phyloP scores from a whole-genome alignment of 2,113 vertebrate genomes.

The Equus quagga region DNA sequence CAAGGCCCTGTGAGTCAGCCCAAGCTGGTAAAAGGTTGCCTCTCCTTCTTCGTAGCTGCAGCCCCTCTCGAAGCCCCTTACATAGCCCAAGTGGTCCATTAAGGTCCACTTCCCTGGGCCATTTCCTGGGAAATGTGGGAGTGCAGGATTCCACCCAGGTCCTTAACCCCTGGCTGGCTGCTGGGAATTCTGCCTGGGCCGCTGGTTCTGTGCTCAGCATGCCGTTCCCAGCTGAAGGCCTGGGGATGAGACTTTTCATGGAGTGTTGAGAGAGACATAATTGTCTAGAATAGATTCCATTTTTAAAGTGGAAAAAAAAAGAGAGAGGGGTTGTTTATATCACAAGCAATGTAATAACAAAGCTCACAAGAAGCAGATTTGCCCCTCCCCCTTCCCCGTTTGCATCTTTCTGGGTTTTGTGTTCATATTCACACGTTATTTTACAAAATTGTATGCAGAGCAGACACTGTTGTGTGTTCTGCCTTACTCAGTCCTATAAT shows the following conservation, averaged over 20 bases:
- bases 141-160: not conserved
- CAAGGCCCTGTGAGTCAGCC: constrained; percentile 42
- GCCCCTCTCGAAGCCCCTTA: not conserved
- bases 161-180: not conserved
- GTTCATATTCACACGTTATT: rapidly evolving
- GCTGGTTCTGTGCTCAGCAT: not conserved
- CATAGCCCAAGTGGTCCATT: not conserved
- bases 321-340: not conserved
- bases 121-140: constrained; percentile 40
- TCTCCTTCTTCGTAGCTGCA: not conserved
- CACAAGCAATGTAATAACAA: not conserved
- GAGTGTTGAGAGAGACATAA: not conserved
- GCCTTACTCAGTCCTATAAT: not conserved
- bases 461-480: not conserved
- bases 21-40: not conserved
- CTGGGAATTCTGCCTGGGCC: not conserved
- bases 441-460: not conserved
- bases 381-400: not conserved
- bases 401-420: constrained; percentile 12
- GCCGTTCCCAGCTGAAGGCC: not conserved
- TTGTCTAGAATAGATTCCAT: not conserved
- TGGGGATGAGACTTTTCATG: not conserved
- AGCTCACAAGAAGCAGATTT: not conserved
- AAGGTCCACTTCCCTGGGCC: not conserved
- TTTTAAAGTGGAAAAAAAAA: not conserved